Conservation (phyloP, 2,797 vertebrate species). For the Protosalanx chinensis region DNA sequence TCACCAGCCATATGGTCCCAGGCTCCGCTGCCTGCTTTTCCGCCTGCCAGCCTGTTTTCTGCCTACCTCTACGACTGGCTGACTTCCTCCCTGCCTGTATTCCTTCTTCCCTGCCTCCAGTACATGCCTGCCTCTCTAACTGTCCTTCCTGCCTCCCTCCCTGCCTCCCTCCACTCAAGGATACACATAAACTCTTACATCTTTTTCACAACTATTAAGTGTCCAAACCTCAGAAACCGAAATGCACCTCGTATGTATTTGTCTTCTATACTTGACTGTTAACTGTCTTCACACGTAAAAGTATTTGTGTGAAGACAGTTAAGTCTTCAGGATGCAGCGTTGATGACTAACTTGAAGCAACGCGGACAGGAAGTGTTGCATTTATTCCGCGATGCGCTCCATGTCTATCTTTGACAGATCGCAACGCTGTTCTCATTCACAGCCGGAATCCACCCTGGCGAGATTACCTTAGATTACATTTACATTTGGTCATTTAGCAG, state of each 20-base stretch:
- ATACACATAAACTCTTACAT: not conserved
- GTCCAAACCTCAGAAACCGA: not conserved
- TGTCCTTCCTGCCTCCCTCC: not conserved
- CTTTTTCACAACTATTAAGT: too few relatives aligned
- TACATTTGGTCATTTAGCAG: not conserved
- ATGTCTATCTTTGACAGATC: not conserved
- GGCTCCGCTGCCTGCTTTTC: slow-evolving; percentile 68
- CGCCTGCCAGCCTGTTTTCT: not conserved
- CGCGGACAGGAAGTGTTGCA: not conserved
- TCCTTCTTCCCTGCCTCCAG: not conserved
- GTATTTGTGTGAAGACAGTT: not conserved
- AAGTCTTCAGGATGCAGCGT: not conserved
- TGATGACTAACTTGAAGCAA: not conserved
- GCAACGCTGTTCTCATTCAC: not conserved
- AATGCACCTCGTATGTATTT: not conserved
- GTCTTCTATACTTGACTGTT: too few relatives aligned
- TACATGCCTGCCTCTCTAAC: not conserved
- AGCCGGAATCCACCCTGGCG: not conserved
- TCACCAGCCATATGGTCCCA: slow-evolving; percentile 92
- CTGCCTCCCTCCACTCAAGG: not conserved
- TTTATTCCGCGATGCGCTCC: not conserved
- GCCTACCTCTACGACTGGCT: not conserved
- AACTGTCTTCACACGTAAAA: too few relatives aligned
- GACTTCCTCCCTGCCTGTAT: not conserved
- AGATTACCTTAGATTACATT: not conserved